Base-by-base conservation (phyloP, 2,797 vertebrate genomes). In the Cirrhinus mrigala region DNA sequence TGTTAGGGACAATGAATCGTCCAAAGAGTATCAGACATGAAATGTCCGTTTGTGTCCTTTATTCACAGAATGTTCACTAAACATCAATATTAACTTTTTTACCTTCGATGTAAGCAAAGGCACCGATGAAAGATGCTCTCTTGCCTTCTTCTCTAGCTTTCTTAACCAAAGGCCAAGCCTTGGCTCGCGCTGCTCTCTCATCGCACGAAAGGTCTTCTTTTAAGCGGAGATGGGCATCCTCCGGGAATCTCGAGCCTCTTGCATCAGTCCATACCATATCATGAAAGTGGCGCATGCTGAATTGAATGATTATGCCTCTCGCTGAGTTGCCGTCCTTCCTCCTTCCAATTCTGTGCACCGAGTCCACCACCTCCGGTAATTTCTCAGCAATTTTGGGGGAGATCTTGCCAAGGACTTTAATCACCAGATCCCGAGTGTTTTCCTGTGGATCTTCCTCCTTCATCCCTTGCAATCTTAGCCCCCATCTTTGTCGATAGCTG, bases 141-240 rank as follows among this genome's bases (percentile, higher is more conserved):
- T 75, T 75, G 50, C n/a, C 15, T 54, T 40, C 29, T 76, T 22
- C 29, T 18, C 75, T 58, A 27, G 75, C 27, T 77, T 77, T 76
- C 27, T 77, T 18, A 7, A 58, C 75, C 29, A 58, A 33, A 15
- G 12, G 18, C 29, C 52, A 77, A 2, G 33, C 14, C 33, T 77
- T 33, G 27, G 52, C 29, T 22, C 5, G 5, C 4, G 5, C 29
- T 22, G 9, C 52, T 54, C 27, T 77, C 29, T 76, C 7, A 0
- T 50, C 16, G 27, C 15, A 22, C 6, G 18, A 73, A 9, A 73
- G 48, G 52, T 29, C 44, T 76, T 76, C 73, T 76, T 50, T 76
- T 29, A 54, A 52, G 52, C 48, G 12, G 15, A 52, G 46, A 54
- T 76, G 48, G 73, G 48, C 54, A 20, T 76, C 27, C 24, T 40